A percentile compares a stretch with the other conserved stretches of the same genome.
Evolutionary conservation across 2,888 invertebrate genomes (phyloP).

Genomic region (Timema podura): DNA sequence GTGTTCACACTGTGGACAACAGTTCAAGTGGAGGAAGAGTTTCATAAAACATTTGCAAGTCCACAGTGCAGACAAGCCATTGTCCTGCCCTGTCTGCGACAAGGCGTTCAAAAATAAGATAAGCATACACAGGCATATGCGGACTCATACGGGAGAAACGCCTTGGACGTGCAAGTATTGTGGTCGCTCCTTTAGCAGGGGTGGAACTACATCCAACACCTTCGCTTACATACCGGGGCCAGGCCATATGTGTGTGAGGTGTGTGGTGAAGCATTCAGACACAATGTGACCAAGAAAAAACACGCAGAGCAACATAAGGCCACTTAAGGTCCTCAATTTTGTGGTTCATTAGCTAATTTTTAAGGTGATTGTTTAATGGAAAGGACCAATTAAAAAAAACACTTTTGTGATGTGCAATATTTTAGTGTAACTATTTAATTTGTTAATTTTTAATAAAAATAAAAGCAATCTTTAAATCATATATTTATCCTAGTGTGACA

Average conservation of each 20-base stretch:
- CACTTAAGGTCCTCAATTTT: too few relatives aligned
- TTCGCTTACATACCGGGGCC: constrained; percentile 21
- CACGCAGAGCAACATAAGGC: constrained; percentile 1
- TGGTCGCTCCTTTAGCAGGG: constrained; percentile 12
- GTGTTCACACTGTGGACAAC: constrained; percentile 16
- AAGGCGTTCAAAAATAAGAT: constrained; percentile 23
- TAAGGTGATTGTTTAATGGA: too few relatives aligned
- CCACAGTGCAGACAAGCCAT: constrained; percentile 12
- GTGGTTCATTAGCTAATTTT: too few relatives aligned
- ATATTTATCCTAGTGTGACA: too few relatives aligned
- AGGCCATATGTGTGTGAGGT: constrained; percentile 20
- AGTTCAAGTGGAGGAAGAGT: constrained; percentile 1
- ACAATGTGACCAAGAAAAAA: constrained; percentile 22
- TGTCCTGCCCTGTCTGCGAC: constrained; percentile 17
- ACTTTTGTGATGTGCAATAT: too few relatives aligned
- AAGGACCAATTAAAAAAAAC: too few relatives aligned
- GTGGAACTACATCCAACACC: constrained; percentile 23
- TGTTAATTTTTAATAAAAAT: too few relatives aligned
- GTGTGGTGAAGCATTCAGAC: constrained; percentile 21
- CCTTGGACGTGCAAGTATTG: constrained; percentile 19
- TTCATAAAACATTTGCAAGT: constrained; percentile 21
- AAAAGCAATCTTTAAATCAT: too few relatives aligned
- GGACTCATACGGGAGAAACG: constrained; percentile 21
- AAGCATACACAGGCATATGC: constrained; percentile 16
- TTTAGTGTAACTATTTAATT: too few relatives aligned